phyloP scores from a whole-genome alignment of 2,797 vertebrate genomes.

The Spinus olivaceus region DNA sequence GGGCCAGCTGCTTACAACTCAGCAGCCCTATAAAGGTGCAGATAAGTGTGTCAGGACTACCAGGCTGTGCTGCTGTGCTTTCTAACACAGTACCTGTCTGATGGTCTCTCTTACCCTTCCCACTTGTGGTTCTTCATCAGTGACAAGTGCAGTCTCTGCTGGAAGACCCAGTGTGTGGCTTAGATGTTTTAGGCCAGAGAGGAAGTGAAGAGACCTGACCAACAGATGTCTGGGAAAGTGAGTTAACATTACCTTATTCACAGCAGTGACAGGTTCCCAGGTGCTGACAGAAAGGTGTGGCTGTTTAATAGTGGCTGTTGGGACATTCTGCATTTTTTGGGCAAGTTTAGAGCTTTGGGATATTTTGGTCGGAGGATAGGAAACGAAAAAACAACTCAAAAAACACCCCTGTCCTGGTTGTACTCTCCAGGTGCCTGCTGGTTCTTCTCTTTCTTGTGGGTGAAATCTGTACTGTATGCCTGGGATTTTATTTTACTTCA shows the following conservation, averaged over 20 bases:
- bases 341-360: background rate
- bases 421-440: background rate
- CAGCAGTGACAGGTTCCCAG: background rate
- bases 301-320: background rate
- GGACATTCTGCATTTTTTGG: background rate
- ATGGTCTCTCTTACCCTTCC: background rate
- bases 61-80: background rate
- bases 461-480: background rate
- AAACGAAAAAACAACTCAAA: background rate
- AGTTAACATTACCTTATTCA: background rate
- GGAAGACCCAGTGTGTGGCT: background rate
- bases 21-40: background rate
- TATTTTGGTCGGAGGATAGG: background rate
- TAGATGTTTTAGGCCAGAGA: background rate
- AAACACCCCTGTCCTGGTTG: background rate
- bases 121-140: background rate
- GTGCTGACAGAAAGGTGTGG: background rate
- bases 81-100: background rate
- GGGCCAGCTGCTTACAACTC: background rate
- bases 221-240: background rate
- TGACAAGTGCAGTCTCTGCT: background rate
- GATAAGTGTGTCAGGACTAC: background rate
- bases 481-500: background rate
- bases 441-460: background rate
- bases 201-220: background rate